Conservation (phyloP, 2,888 invertebrate genomes). For the Nemapogon koenigi region DNA sequence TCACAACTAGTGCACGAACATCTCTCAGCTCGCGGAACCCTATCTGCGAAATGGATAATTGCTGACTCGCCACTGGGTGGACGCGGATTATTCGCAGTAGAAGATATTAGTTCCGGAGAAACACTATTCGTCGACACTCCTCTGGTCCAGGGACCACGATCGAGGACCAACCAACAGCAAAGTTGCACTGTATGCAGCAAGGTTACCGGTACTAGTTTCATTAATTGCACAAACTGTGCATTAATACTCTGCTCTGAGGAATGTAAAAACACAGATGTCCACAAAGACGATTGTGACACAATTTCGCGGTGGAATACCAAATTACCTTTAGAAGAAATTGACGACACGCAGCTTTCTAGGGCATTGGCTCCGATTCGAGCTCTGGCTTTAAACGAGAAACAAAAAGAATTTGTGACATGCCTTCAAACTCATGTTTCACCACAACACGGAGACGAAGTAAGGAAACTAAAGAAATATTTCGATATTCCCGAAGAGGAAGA, state of each 20-base stretch:
- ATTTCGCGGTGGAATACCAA: constrained; percentile 65
- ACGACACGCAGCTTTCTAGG: constrained; percentile 37
- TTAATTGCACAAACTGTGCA: constrained; percentile 70
- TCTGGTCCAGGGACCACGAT: constrained; percentile 73
- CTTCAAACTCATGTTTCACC: constrained; percentile 60
- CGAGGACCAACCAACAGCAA: constrained; percentile 55
- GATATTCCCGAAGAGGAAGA: constrained; percentile 62
- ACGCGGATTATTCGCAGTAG: constrained; percentile 73
- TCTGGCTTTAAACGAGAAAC: constrained; percentile 41
- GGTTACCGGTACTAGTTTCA: constrained; percentile 36
- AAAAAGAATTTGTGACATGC: constrained; percentile 53
- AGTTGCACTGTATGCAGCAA: constrained; percentile 72
- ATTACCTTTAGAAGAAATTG: constrained; percentile 42
- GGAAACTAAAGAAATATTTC: constrained; percentile 52
- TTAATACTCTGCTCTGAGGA: constrained; percentile 71
- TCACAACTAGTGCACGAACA: constrained; percentile 49
- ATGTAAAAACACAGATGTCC: constrained; percentile 66
- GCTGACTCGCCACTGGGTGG: constrained; percentile 68
- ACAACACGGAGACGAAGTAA: constrained; percentile 66
- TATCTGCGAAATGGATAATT: constrained; percentile 63
- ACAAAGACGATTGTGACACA: constrained; percentile 70
- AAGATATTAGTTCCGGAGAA: constrained; percentile 71
- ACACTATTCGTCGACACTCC: constrained; percentile 75
- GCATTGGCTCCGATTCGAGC: constrained; percentile 45
- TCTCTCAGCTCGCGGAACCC: constrained; percentile 33